Evolutionary conservation across 2,797 vertebrate genomes (phyloP).

Genomic region (Muscicapa comitata): DNA sequence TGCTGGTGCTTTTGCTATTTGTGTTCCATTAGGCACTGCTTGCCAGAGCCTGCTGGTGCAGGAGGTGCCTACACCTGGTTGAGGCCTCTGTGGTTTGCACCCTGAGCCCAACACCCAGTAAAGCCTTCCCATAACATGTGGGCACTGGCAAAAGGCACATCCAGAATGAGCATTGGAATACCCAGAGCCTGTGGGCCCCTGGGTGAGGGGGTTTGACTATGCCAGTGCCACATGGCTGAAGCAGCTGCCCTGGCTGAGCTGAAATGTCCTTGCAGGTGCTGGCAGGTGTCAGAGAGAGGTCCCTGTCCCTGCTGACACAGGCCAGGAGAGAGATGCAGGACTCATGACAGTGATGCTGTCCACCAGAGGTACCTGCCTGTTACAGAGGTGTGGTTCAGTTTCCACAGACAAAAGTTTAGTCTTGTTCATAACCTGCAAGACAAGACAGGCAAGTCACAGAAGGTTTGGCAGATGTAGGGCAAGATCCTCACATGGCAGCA

Average conservation of each 20-base stretch:
- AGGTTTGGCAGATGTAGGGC: background rate
- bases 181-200: fast-evolving
- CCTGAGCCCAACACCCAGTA: background rate
- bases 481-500: background rate
- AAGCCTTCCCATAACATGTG: fast-evolving
- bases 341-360: fast-evolving
- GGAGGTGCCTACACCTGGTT: background rate
- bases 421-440: background rate
- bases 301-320: background rate
- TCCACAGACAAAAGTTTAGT: background rate
- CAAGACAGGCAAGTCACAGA: background rate
- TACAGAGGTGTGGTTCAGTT: background rate
- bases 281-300: background rate
- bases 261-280: background rate
- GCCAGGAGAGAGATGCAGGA: background rate
- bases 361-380: background rate
- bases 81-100: fast-evolving
- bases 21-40: background rate
- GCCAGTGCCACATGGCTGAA: background rate
- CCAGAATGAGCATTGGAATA: too few relatives aligned
- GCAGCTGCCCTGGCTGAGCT: background rate
- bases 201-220: background rate
- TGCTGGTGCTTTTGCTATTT: background rate
- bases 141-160: background rate
- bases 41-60: background rate